A percentile compares a stretch with the other conserved stretches of the same genome.
These are phyloP conservation scores for Apis laboriosa DNA, from an alignment of 1,140 invertebrate genomes.

Conservation along the genomic window DNA sequence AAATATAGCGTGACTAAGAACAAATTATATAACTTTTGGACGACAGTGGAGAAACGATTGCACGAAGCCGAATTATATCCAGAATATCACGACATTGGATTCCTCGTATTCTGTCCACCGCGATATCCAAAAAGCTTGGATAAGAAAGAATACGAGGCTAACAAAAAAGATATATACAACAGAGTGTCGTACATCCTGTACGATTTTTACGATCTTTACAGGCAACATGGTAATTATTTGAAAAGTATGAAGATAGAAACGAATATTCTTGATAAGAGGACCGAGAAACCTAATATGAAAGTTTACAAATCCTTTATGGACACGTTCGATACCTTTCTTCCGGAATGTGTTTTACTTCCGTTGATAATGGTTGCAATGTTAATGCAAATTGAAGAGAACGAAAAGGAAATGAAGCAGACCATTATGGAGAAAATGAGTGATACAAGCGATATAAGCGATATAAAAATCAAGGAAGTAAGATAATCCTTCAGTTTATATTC, in stretches of 20 bases:
- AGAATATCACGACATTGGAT: conserved; percentile 77
- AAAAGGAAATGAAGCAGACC: neutral
- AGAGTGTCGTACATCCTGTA: conserved; percentile 80
- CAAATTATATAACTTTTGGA: conserved; percentile 67
- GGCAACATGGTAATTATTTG: conserved; percentile 80
- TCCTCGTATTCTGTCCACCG: conserved; percentile 78
- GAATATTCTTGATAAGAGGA: conserved; percentile 68
- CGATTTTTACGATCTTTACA: conserved; percentile 80
- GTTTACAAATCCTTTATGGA: conserved; percentile 73
- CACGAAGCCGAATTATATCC: conserved; percentile 67
- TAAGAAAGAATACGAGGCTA: conserved; percentile 67
- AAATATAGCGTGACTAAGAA: conserved; percentile 54
- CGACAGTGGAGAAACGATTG: conserved; percentile 50
- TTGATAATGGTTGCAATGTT: conserved; percentile 79
- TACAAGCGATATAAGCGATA: no score
- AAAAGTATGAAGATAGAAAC: conserved; percentile 76
- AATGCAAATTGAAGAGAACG: conserved; percentile 67
- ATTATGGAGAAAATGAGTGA: neutral
- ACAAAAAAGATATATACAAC: conserved; percentile 79
- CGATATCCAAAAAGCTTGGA: conserved; percentile 57
- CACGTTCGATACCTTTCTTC: conserved; percentile 66
- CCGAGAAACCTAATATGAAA: conserved; percentile 51
- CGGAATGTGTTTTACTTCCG: conserved; percentile 77
- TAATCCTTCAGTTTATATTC: no score
- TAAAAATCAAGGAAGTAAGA: neutral